These are phyloP conservation scores for Botia almorhae DNA, from an alignment of 2,797 vertebrate species.

Conservation along the genomic window DNA sequence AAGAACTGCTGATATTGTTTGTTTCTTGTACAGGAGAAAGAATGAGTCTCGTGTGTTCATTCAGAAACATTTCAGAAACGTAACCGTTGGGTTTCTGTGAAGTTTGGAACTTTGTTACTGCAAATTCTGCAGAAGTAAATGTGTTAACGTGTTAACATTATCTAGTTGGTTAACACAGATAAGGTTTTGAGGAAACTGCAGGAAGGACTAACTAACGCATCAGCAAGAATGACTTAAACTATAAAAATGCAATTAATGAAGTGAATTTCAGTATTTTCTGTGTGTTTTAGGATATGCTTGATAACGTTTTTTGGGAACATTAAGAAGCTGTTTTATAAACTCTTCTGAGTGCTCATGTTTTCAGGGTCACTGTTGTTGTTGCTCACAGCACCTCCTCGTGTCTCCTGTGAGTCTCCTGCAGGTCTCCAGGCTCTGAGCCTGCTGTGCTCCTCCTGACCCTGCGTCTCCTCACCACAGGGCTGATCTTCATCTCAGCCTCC, in stretches of 20 bases:
- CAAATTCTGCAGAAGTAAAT: neutral
- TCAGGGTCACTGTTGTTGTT: neutral
- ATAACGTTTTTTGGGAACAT: neutral
- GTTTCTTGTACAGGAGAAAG: too few relatives aligned
- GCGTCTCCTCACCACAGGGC: slow-evolving; percentile 78
- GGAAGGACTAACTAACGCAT: too few relatives aligned
- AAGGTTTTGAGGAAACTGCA: too few relatives aligned
- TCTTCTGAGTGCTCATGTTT: neutral
- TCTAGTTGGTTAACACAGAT: neutral
- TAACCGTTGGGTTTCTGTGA: too few relatives aligned
- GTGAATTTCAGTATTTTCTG: too few relatives aligned
- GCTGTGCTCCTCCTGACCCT: slow-evolving; percentile 79
- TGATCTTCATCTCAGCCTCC: slow-evolving; percentile 61
- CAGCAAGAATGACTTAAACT: too few relatives aligned
- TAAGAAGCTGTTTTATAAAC: neutral
- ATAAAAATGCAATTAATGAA: too few relatives aligned
- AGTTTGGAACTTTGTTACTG: too few relatives aligned
- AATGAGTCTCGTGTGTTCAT: too few relatives aligned
- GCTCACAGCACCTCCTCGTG: slow-evolving; percentile 69
- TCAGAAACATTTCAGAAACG: too few relatives aligned
- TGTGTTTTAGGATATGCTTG: too few relatives aligned
- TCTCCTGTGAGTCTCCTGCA: slow-evolving; percentile 70
- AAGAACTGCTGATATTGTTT: too few relatives aligned
- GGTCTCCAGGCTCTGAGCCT: slow-evolving; percentile 77
- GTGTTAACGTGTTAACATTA: neutral